Evolutionary conservation across 2,113 vertebrate species (phyloP), one percentile per base, ranked within the genome.

Genomic region (Indicator maculatus): DNA sequence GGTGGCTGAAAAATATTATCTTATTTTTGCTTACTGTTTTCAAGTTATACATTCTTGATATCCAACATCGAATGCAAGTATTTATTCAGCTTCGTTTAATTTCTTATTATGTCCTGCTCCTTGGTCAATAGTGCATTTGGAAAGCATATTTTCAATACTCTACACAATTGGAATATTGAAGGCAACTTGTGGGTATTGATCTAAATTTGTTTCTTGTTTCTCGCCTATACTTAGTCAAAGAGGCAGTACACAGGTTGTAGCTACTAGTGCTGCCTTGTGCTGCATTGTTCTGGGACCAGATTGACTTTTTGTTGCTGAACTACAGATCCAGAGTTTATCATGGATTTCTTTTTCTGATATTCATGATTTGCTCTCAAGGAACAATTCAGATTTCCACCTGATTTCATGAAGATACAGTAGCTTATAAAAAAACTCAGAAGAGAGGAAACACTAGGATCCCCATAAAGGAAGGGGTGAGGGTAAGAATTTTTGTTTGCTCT

Each of bases 81-180:
- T 97, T 97, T 97, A 97, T 98, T 98, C 97, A 93, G 96, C 96
- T 96, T 98, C 95, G 97, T 97, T 97, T 97, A 93, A 92, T 96
- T 96, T 97, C 97, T 97, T 97, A 95, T 97, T 97, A 95, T 82
- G 81, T 52, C 65, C 73, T 45, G 16, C 3, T 92, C 74, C 95
- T 97, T 91, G 86, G 81, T 98, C 97, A 97, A 98, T 97, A 97
- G 65, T 83, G 65, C 44, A 91, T 93, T 96, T 96, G 73, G 64
- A 97, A 28, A 95, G 31, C 63, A 81, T 77, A 94, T 95, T 96
- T 97, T 94, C 86, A 91, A 38, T 83, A 77, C n/a, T 91, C 61
- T 16, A 11, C 39, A 86, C 80, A 96, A 97, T 73, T 90, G 95
- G 90, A 63, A 91, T 97, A 96, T 96, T 91, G 95, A 96, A 87